Percentiles rank a stretch among this genome's conserved stretches.
These are phyloP conservation scores for Noctuana brunneofusca DNA, from an alignment of 2,888 invertebrate species.

Conservation along the genomic window DNA sequence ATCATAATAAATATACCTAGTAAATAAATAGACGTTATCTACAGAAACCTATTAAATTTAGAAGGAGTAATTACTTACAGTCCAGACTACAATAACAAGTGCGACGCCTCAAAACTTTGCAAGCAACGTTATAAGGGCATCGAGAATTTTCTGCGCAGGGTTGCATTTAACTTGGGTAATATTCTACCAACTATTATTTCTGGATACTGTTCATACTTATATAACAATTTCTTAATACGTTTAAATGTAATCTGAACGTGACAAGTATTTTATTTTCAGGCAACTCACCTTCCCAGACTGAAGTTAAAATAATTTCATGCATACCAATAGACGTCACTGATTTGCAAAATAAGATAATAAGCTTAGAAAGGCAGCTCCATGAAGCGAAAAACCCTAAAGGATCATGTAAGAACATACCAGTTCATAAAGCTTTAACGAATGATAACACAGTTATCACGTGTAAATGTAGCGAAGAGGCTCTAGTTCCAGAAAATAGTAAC, in stretches of 20 bases:
- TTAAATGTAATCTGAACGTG: too few species aligned
- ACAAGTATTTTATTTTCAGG: slow-evolving; percentile 50
- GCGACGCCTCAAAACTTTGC: slow-evolving; percentile 35
- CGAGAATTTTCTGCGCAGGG: slow-evolving; percentile 65
- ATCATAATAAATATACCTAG: neutral
- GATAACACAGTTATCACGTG: neutral
- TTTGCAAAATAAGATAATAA: slow-evolving; percentile 65
- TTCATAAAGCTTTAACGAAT: slow-evolving; percentile 12
- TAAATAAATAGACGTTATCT: slow-evolving; percentile 3
- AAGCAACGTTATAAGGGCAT: slow-evolving; percentile 65
- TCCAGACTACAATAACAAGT: slow-evolving; percentile 2
- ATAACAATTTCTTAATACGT: too few species aligned
- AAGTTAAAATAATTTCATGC: slow-evolving; percentile 77
- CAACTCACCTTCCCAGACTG: slow-evolving; percentile 71
- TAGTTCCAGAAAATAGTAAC: neutral
- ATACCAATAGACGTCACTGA: slow-evolving; percentile 77
- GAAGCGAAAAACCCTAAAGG: slow-evolving; percentile 38
- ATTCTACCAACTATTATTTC: neutral
- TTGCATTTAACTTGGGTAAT: slow-evolving; percentile 69
- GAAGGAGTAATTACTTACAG: slow-evolving; percentile 27
- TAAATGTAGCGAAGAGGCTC: slow-evolving; percentile 9
- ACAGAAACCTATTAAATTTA: slow-evolving; percentile 20
- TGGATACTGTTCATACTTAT: neutral
- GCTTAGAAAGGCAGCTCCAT: slow-evolving; percentile 60
- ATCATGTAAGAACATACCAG: slow-evolving; percentile 3